phyloP scores from a whole-genome alignment of 2,888 invertebrate species.

The Volucella bombylans region DNA sequence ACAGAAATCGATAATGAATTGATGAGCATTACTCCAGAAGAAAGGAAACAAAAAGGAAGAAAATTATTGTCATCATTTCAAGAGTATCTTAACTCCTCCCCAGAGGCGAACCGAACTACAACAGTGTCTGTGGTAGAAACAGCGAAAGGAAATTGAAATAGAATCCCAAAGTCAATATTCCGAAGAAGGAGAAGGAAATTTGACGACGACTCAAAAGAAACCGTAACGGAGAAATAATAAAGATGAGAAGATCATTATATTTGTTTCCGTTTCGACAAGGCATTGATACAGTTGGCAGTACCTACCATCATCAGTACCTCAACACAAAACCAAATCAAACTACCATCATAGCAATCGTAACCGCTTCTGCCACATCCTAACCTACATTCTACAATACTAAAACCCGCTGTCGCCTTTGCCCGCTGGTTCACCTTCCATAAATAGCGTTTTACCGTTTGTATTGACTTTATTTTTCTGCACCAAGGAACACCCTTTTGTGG shows the following conservation, averaged over 20 bases:
- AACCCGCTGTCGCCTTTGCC: not conserved
- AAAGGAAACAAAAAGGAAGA: constrained; percentile 51
- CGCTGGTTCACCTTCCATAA: constrained; percentile 18
- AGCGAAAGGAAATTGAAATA: constrained; percentile 62
- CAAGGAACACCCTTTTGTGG: constrained; percentile 62
- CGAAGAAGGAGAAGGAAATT: constrained; percentile 36
- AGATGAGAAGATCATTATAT: constrained; percentile 64
- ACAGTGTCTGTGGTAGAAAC: constrained; percentile 7
- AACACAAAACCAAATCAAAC: not conserved
- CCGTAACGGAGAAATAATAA: constrained; percentile 58
- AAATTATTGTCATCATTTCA: constrained; percentile 58
- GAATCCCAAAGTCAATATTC: constrained; percentile 65
- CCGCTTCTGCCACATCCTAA: constrained; percentile 26
- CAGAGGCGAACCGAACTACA: constrained; percentile 22
- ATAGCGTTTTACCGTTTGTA: constrained; percentile 57
- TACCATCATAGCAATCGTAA: constrained; percentile 23
- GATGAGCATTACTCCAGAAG: constrained; percentile 47
- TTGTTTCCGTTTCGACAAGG: constrained; percentile 67
- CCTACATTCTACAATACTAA: constrained; percentile 14
- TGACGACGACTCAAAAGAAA: constrained; percentile 57
- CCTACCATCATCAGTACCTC: constrained; percentile 9
- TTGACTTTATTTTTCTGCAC: constrained; percentile 66
- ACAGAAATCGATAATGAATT: constrained; percentile 49
- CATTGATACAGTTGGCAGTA: constrained; percentile 60
- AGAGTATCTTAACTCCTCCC: constrained; percentile 36